phyloP scores from a whole-genome alignment of 2,113 vertebrate species.

The Crotophaga sulcirostris region DNA sequence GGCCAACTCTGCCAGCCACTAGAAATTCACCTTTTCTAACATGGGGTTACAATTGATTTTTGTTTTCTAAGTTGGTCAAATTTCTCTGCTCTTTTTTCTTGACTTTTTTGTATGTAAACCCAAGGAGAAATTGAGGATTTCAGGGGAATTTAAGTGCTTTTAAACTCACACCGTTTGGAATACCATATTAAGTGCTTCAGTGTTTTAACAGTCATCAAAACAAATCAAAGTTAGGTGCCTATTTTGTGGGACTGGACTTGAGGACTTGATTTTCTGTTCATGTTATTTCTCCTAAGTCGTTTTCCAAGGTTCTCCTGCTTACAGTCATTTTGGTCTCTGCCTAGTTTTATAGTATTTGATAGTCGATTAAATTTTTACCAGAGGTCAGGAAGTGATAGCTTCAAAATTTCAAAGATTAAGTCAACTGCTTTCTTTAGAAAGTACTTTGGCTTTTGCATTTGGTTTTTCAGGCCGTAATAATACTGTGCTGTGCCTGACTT shows the following conservation, averaged over 20 bases:
- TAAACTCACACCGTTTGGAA: not conserved
- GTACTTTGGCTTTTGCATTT: not conserved
- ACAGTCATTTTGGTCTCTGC: not conserved
- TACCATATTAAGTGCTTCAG: not conserved
- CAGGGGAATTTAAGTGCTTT: not conserved
- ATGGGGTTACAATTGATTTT: rapidly evolving
- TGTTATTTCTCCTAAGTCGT: not conserved
- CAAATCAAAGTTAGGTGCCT: not conserved
- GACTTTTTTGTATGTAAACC: not conserved
- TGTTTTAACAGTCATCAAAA: not conserved
- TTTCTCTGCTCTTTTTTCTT: not conserved
- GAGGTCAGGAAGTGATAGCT: not conserved
- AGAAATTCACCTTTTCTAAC: not conserved
- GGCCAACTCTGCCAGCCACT: not conserved
- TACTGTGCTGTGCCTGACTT: not conserved
- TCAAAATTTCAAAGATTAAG: not conserved
- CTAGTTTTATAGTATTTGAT: not conserved
- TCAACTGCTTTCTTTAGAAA: not conserved
- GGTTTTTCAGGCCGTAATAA: not conserved
- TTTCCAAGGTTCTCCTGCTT: not conserved
- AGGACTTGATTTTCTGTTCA: not conserved
- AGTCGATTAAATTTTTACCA: not conserved
- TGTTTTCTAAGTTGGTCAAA: not conserved
- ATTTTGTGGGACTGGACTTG: not conserved
- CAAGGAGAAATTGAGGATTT: not conserved